Percentiles rank a stretch among this genome's conserved stretches.
These are phyloP conservation scores for Catharus ustulatus DNA, from an alignment of 2,797 vertebrate species.

Conservation along the genomic window DNA sequence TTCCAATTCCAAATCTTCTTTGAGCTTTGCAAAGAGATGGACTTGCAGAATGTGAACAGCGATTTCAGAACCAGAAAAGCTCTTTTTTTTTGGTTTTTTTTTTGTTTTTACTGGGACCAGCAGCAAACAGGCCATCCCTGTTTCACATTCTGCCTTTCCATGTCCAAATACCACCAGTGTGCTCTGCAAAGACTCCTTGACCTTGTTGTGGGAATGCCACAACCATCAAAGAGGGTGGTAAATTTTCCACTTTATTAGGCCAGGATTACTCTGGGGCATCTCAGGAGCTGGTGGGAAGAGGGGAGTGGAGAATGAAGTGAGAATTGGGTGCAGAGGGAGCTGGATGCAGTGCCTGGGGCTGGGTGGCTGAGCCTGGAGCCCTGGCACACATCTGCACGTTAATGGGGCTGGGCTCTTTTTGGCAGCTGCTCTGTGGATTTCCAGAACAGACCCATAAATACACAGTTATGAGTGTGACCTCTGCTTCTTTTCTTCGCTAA, in stretches of 20 bases:
- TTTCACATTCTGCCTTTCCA: not conserved
- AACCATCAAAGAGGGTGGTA: not conserved
- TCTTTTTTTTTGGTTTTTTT: no score
- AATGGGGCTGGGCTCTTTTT: not conserved
- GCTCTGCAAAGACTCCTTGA: not conserved
- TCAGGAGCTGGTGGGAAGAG: not conserved
- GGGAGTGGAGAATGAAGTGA: not conserved
- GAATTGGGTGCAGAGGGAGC: not conserved
- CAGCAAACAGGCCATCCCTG: not conserved
- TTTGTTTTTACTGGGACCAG: not conserved
- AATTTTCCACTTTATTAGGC: no score
- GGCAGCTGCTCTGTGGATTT: slow-evolving; percentile 27
- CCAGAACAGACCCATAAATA: slow-evolving; percentile 40
- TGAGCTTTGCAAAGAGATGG: not conserved
- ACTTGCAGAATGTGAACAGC: not conserved
- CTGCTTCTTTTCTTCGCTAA: slow-evolving; percentile 1
- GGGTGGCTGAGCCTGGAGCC: not conserved
- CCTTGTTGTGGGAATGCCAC: not conserved
- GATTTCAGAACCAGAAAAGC: not conserved
- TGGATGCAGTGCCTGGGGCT: not conserved
- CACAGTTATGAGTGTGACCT: not conserved
- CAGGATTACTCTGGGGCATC: not conserved
- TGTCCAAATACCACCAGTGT: not conserved
- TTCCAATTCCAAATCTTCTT: not conserved
- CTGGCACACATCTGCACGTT: not conserved